A percentile compares a stretch with the other conserved stretches of the same genome.
These are phyloP conservation scores for Agonum fuliginosum DNA, from an alignment of 2,888 invertebrate genomes.

Conservation along the genomic window DNA sequence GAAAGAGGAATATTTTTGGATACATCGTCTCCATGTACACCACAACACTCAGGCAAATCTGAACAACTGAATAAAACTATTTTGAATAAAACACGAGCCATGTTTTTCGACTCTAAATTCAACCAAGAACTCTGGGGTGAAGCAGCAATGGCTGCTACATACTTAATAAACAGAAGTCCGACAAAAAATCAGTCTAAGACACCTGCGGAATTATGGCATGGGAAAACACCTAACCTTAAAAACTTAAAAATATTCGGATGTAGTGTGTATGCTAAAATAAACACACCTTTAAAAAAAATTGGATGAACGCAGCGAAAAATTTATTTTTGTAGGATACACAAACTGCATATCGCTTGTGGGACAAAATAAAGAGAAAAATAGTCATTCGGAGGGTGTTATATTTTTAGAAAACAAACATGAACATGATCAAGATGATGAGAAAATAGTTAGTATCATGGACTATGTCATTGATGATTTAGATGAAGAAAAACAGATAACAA, in stretches of 20 bases:
- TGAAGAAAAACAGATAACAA: too few species aligned
- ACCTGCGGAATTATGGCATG: background rate
- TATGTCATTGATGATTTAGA: too few species aligned
- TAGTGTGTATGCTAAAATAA: background rate
- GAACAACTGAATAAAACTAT: background rate
- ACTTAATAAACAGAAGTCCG: background rate
- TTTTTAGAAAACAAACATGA: too few species aligned
- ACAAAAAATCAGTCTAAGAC: background rate
- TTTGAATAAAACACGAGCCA: background rate
- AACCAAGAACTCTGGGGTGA: background rate
- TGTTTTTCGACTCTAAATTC: background rate
- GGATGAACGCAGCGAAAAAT: background rate
- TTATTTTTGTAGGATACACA: background rate
- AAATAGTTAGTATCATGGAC: background rate
- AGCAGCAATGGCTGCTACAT: background rate
- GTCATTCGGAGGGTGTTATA: background rate
- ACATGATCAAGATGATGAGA: background rate
- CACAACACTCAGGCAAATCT: background rate
- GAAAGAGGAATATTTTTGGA: constrained; percentile 10
- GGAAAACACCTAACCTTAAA: background rate
- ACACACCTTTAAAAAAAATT: background rate
- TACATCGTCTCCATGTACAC: background rate
- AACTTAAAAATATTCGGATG: background rate
- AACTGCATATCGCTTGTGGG: background rate
- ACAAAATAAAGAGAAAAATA: background rate